Evolutionary conservation across 1,140 invertebrate species (phyloP).

Genomic region (Lucilia cuprina): DNA sequence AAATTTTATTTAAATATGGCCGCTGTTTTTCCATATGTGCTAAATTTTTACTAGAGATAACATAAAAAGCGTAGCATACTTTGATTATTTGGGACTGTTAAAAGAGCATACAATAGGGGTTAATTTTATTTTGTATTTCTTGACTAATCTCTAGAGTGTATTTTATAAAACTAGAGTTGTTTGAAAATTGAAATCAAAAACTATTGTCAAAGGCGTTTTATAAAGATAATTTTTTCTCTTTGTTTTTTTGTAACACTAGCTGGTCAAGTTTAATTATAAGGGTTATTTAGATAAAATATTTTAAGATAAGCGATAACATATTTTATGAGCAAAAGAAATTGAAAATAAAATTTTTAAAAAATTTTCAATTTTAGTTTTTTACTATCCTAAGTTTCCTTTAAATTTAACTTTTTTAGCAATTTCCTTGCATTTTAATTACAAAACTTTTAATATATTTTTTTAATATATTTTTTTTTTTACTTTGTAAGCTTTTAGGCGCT

Average conservation of each 20-base stretch:
- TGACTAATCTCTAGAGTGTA: too few species aligned
- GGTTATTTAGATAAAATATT: not conserved
- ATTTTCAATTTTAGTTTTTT: too few species aligned
- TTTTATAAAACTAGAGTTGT: too few species aligned
- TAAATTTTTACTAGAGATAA: not conserved
- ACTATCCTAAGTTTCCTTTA: too few species aligned
- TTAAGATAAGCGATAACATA: not conserved
- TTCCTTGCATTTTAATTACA: too few species aligned
- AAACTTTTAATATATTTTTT: too few species aligned
- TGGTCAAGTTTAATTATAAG: not conserved
- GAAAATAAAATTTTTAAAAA: too few species aligned
- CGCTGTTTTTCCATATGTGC: not conserved
- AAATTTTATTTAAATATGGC: not conserved
- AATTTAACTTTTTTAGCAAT: too few species aligned
- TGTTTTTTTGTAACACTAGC: not conserved
- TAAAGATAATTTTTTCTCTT: not conserved
- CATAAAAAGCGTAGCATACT: not conserved
- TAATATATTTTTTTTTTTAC: too few species aligned
- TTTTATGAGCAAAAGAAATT: too few species aligned
- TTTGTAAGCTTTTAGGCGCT: too few species aligned
- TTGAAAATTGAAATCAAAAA: too few species aligned
- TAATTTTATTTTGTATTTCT: not conserved
- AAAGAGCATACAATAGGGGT: not conserved
- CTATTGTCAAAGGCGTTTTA: not conserved
- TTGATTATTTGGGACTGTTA: not conserved